A percentile compares a stretch with the other conserved stretches of the same genome.
phyloP scores from a whole-genome alignment of 1,140 invertebrate genomes.

The Anoplolepis gracilipes region DNA sequence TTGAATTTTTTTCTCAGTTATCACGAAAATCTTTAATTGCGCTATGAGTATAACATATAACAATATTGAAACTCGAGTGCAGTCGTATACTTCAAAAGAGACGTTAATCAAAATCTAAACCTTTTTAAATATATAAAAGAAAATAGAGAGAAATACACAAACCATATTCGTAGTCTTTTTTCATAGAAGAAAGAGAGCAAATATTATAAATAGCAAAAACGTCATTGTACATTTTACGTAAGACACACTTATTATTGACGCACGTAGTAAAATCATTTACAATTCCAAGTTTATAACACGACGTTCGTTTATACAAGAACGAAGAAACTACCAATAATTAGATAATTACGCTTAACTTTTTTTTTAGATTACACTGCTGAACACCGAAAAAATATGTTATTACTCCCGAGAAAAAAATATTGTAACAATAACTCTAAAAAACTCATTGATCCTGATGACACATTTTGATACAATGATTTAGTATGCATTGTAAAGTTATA shows the following conservation, averaged over 20 bases:
- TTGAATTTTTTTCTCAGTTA: not conserved
- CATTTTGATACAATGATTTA: not conserved
- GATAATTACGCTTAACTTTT: not conserved
- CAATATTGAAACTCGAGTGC: not conserved
- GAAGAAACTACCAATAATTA: not conserved
- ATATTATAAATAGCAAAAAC: conserved; percentile 12
- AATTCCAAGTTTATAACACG: not conserved
- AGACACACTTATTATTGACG: conserved; percentile 61
- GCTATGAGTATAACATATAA: conserved; percentile 6
- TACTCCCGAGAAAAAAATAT: not conserved
- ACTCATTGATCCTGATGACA: not conserved
- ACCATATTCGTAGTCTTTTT: not conserved
- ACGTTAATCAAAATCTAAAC: conserved; percentile 42
- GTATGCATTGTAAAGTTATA: not conserved
- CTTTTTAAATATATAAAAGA: not conserved
- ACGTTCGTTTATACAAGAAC: not conserved
- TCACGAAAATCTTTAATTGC: not conserved
- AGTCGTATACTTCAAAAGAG: not conserved
- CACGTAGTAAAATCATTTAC: conserved; percentile 53
- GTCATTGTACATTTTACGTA: conserved; percentile 24
- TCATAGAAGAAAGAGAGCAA: not conserved
- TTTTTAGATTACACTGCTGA: not conserved
- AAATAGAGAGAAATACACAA: not conserved
- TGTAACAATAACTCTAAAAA: conserved; percentile 13
- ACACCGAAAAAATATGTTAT: not conserved